Base-by-base conservation (phyloP, 2,113 vertebrate species). In the Takifugu flavidus region DNA sequence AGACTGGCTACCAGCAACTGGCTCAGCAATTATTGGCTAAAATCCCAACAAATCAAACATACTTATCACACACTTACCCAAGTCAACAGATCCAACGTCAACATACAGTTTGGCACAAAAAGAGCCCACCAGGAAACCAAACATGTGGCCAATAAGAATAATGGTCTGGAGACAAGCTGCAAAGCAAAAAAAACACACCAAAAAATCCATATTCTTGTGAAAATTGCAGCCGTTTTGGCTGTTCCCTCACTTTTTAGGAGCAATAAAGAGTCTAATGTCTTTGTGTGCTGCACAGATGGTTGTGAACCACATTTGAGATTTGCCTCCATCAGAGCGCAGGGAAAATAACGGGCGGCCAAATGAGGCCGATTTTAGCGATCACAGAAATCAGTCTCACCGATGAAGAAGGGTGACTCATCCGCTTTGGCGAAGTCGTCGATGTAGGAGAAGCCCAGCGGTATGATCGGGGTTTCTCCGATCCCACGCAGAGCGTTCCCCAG, bases 401-500 rank as follows among this genome's bases (percentile, higher is more conserved):
- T 85, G 34, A 96, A 96, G 65, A 98, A 85, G 4, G 94, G 91
- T 10, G 93, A 90, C 56, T 94, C 91, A 64, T 96, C 94, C 26
- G 91, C 86, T 80, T 87, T 90, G 10, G 95, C 88, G 69, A 95
- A 98, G 77, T 98, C 95, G 47, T 98, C 96, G 5, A 98, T 82
- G 15, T 96, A 98, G 26, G 96, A 94, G 75, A 98, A 89, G 26
- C 96, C 96, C 53, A 98, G 62, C 0, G 95, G 95, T 1, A 84
- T 73, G 70, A 97, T 79, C 0, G 95, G 96, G 0, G 93, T 93
- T 72, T 98, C 96, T 53, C 96, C 96, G 42, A 98, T 91, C 8
- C 96, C 96, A 53, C 95, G 91, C 58, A 98, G 73, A 60, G 94
- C 59, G 31, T 97, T 98, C 10, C 95, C 96, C 80, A 98, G 55